Base-by-base conservation (phyloP, 1,140 invertebrate genomes). In the Paracyclopina nana region DNA sequence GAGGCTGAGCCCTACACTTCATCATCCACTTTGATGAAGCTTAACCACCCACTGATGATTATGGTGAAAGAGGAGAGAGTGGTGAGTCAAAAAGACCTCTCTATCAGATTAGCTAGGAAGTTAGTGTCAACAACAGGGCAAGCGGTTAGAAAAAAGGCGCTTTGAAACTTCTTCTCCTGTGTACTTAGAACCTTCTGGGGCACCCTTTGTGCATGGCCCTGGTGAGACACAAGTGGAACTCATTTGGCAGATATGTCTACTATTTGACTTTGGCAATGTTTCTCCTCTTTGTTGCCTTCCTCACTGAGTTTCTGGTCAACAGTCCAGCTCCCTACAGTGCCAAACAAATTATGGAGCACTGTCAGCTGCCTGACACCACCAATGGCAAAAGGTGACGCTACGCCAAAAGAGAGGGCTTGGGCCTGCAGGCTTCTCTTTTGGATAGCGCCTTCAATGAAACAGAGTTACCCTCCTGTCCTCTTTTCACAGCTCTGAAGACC, bases 21-120 rank as follows among this genome's bases (percentile, higher is more conserved):
- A 9, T 62, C 70, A 52, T 60, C 61, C 20, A 60, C 60, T 43
- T 54, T 64, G 14, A 55, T 70, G 22, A 70, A 70, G 57, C 61
- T 62, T 27, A 71, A 71, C 54, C 70, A 71, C 58, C 69, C 69
- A 20, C 57, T 72, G 24, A 66, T 63, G 59, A 58, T 71, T 44
- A 71, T 71, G 70, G 69, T 70, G 56, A 58, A 58, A 30, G 49
- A 57, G 26, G 55, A 52, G 20, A 52, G 57, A 9, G 42, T 49
- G 12, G 51, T 52, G 27, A 52, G 51, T 24, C n/a, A n/a, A n/a
- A n/a, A n/a, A n/a, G n/a, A n/a, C n/a, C n/a, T n/a, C n/a, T n/a
- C n/a, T n/a, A n/a, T n/a, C n/a, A n/a, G n/a, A n/a, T n/a, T n/a
- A n/a, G n/a, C n/a, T n/a, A n/a, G n/a, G n/a, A n/a, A n/a, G n/a